phyloP scores from a whole-genome alignment of 53 echinoderm and acorn worm genomes.

The Temnopleurus reevesii region DNA sequence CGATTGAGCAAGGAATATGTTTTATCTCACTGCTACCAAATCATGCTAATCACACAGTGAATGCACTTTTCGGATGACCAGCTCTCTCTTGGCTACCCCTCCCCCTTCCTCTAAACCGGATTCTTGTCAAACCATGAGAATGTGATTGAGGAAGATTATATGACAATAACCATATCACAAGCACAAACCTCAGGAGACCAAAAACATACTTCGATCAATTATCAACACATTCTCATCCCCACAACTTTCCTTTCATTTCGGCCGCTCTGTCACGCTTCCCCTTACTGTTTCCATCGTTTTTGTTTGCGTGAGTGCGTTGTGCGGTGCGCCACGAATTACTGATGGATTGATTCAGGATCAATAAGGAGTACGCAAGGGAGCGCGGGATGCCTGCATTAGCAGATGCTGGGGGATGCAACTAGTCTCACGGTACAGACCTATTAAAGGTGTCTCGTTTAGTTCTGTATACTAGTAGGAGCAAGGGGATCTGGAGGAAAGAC shows the following conservation, averaged over 20 bases:
- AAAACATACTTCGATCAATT: conserved; percentile 51
- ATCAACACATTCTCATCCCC: conserved; percentile 41
- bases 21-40: background rate
- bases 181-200: background rate
- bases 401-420: background rate
- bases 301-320: background rate
- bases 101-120: background rate
- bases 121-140: background rate
- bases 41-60: background rate
- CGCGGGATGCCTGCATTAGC: background rate
- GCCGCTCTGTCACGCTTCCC: background rate
- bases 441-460: too few species aligned
- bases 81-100: background rate
- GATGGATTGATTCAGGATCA: conserved; percentile 43
- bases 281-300: background rate
- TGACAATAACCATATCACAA: conserved; percentile 50
- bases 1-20: background rate
- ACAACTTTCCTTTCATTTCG: conserved; percentile 29
- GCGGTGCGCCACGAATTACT: conserved; percentile 6
- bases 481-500: too few species aligned
- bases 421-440: too few species aligned
- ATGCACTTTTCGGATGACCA: background rate
- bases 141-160: conserved; percentile 47
- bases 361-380: conserved; percentile 8
- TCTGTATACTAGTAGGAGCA: too few species aligned